Evolutionary conservation across 2,113 vertebrate genomes (phyloP).

Genomic region (Meriones unguiculatus): DNA sequence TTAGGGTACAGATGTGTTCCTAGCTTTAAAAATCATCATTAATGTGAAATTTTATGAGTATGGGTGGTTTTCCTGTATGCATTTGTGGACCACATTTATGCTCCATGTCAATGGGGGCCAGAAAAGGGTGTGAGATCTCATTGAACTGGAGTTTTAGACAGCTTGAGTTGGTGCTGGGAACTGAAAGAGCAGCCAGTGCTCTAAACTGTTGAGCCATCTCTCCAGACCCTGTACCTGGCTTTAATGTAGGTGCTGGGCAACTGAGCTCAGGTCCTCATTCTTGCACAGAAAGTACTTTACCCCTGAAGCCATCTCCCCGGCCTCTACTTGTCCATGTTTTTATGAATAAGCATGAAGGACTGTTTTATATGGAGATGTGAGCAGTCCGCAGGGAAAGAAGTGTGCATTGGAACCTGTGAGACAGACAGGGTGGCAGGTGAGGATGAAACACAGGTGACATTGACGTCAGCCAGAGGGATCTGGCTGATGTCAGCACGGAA

Average conservation of each 20-base stretch:
- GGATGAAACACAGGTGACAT: background rate
- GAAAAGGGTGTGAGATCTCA: background rate
- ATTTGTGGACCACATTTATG: background rate
- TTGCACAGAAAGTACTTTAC: too few relatives aligned
- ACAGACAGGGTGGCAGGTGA: background rate
- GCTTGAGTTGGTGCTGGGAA: background rate
- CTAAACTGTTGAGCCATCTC: background rate
- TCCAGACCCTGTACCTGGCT: background rate
- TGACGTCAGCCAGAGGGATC: constrained; percentile 1
- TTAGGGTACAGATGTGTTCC: background rate
- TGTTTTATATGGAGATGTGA: background rate
- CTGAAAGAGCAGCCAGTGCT: background rate
- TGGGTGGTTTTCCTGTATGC: background rate
- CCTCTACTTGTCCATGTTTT: background rate
- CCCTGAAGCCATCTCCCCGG: too few relatives aligned
- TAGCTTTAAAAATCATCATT: background rate
- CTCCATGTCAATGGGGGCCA: background rate
- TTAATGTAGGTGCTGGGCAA: too few relatives aligned
- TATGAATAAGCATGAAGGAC: background rate
- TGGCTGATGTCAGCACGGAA: constrained; percentile 42
- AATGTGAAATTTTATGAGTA: background rate
- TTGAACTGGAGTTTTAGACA: background rate
- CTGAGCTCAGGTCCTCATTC: background rate
- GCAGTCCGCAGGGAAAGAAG: background rate
- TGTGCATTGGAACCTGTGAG: background rate